phyloP scores from a whole-genome alignment of 2,113 vertebrate species.

The Paramisgurnus dabryanus region DNA sequence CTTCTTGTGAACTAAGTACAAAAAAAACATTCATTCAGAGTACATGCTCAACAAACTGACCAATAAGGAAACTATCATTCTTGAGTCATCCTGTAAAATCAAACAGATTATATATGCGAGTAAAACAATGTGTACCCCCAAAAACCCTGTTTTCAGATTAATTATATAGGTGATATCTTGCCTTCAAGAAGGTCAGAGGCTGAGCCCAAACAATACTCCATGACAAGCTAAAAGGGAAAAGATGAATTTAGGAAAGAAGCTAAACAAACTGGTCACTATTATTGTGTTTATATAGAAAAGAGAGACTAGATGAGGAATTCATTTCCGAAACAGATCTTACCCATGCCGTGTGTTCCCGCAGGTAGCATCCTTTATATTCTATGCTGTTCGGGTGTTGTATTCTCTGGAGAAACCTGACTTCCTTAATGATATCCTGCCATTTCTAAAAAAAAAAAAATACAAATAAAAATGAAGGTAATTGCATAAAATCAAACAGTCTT shows the following conservation, averaged over 20 bases:
- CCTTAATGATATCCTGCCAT: conserved; percentile 99
- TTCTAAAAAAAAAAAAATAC: conserved; percentile 80
- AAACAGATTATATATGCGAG: no score
- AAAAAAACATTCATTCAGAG: not conserved
- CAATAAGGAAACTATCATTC: not conserved
- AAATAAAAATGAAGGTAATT: not conserved
- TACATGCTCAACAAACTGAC: not conserved
- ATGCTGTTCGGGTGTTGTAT: conserved; percentile 99
- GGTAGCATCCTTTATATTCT: conserved; percentile 99
- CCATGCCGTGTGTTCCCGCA: conserved; percentile 98
- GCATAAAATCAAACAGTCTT: not conserved
- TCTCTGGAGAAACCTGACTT: conserved; percentile 98
- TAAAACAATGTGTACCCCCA: no score
- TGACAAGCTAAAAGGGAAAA: conserved; percentile 78
- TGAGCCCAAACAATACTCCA: conserved; percentile 94
- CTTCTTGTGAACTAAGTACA: conserved; percentile 86
- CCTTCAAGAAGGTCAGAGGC: conserved; percentile 92
- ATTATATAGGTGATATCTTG: conserved; percentile 55
- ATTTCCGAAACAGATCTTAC: conserved; percentile 73
- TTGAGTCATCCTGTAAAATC: no score
- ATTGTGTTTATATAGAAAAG: not conserved
- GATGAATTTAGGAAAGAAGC: not conserved
- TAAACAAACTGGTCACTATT: not conserved
- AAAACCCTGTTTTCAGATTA: no score
- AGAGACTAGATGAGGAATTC: conserved; percentile 67